Percentiles rank a stretch among this genome's conserved stretches.
phyloP scores from a whole-genome alignment of 1,140 invertebrate species.

The Cheumatopsyche charites region DNA sequence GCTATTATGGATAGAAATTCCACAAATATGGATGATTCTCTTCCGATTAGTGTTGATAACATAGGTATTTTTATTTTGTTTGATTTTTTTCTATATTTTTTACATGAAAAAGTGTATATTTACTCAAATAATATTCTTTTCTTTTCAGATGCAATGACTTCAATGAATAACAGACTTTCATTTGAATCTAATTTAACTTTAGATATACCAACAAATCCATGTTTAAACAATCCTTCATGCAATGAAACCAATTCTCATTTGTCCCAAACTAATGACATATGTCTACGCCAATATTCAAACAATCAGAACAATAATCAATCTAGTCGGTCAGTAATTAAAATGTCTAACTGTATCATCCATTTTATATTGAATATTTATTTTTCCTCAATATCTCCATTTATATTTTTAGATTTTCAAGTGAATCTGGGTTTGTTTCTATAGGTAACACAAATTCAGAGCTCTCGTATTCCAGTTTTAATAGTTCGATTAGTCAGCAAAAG shows the following conservation, averaged over 20 bases:
- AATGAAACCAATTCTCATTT: conserved; percentile 31
- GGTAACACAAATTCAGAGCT: conserved; percentile 57
- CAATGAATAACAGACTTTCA: conserved; percentile 40
- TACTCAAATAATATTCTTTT: neutral
- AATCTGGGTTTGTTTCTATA: conserved; percentile 77
- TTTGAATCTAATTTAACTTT: conserved; percentile 44
- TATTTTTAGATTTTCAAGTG: conserved; percentile 59
- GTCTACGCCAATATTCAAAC: neutral
- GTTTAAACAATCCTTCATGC: conserved; percentile 29
- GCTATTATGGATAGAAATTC: conserved; percentile 65
- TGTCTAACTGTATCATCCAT: too few relatives aligned
- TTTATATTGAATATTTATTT: conserved; percentile 8
- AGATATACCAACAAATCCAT: conserved; percentile 29
- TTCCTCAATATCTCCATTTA: neutral
- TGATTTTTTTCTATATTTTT: too few relatives aligned
- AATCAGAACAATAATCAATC: conserved; percentile 53
- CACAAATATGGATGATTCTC: conserved; percentile 57
- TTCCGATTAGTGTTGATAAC: conserved; percentile 54
- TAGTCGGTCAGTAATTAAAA: conserved; percentile 43
- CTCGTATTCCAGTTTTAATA: conserved; percentile 46
- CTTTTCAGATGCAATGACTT: conserved; percentile 15
- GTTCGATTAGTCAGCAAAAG: conserved; percentile 38
- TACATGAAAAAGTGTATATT: neutral
- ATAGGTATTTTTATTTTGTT: conserved; percentile 50
- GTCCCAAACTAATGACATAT: conserved; percentile 22